Percentiles rank a stretch among this genome's conserved stretches.
Evolutionary conservation across 2,113 vertebrate genomes (phyloP).

Genomic region (Nasalis larvatus): DNA sequence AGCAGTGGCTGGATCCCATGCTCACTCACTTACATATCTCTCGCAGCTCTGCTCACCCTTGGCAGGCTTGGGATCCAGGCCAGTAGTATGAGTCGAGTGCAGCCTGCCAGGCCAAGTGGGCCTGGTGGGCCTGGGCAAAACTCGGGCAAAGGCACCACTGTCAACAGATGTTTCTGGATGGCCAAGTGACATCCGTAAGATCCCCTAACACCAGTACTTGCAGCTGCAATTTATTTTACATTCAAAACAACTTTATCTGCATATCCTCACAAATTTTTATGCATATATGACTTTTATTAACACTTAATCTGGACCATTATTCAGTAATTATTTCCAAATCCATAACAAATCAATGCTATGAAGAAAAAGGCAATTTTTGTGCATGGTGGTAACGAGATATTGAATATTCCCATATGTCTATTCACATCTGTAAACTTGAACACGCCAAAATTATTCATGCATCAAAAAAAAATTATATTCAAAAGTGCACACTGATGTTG

Average conservation of each 20-base stretch:
- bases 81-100: no score
- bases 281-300: not conserved
- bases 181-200: no score
- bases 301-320: not conserved
- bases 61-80: no score
- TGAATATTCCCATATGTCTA: not conserved
- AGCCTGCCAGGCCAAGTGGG: no score
- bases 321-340: not conserved
- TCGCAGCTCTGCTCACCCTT: no score
- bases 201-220: not conserved
- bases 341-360: not conserved
- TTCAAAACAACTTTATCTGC: not conserved
- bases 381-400: not conserved
- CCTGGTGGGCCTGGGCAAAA: no score
- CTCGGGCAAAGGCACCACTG: no score
- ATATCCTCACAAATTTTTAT: not conserved
- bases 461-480: not conserved
- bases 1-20: no score
- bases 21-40: no score
- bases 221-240: not conserved
- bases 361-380: not conserved
- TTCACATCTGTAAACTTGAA: not conserved
- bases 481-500: not conserved
- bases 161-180: no score
- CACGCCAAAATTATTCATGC: not conserved